These are phyloP conservation scores for Drepana falcataria DNA, from an alignment of 2,888 invertebrate genomes.

Conservation along the genomic window DNA sequence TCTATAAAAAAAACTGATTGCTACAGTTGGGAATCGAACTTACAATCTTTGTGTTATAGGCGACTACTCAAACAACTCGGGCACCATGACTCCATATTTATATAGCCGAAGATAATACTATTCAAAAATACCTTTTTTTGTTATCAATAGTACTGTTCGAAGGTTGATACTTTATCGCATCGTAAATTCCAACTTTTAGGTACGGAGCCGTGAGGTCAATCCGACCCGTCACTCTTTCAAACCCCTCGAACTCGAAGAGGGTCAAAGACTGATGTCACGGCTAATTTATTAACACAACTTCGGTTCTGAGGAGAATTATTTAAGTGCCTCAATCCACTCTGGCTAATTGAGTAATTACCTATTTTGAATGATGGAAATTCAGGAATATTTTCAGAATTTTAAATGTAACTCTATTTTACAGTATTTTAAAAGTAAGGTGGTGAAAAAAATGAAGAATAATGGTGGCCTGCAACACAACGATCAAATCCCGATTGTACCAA, in stretches of 20 bases:
- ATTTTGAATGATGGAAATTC: no score
- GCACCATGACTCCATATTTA: no score
- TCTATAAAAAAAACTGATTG: background rate
- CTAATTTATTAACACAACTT: constrained; percentile 47
- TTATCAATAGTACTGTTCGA: background rate
- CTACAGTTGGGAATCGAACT: no score
- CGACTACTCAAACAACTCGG: no score
- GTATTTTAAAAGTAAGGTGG: no score
- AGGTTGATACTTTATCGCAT: constrained; percentile 4
- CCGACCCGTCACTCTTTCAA: constrained; percentile 38
- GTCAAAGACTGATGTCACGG: constrained; percentile 45
- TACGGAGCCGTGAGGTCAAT: constrained; percentile 24
- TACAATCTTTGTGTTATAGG: no score
- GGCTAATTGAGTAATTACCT: constrained; percentile 27
- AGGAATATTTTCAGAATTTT: no score
- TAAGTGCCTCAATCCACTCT: constrained; percentile 27
- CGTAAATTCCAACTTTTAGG: constrained; percentile 15
- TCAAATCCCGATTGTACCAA: no score
- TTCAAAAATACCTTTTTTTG: background rate
- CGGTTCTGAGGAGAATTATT: constrained; percentile 32
- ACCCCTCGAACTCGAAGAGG: constrained; percentile 37
- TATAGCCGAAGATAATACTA: no score
- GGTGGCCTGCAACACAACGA: no score
- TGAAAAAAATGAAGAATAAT: no score
- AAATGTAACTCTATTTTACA: no score